These are phyloP conservation scores for Lophochroa leadbeateri DNA, from an alignment of 2,113 vertebrate genomes.

Conservation along the genomic window DNA sequence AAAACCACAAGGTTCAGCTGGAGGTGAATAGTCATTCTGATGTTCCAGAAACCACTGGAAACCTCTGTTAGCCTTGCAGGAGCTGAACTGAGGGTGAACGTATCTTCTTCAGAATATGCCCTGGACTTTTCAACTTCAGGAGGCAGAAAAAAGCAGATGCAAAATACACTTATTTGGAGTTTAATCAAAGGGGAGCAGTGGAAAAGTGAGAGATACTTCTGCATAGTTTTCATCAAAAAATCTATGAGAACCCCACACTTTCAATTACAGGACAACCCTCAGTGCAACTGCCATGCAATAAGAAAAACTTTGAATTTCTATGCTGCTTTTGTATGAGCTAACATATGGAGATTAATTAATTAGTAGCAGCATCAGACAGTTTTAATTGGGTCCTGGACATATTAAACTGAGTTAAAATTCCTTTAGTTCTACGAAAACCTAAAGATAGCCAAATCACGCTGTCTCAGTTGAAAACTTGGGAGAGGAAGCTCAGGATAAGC, in stretches of 20 bases:
- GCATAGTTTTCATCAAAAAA: background rate
- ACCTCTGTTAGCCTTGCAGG: background rate
- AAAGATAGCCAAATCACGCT: background rate
- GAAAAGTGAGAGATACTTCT: background rate
- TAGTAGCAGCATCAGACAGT: background rate
- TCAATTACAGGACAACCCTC: background rate
- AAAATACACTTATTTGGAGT: background rate
- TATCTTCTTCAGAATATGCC: background rate
- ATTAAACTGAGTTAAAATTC: background rate
- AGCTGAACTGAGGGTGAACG: background rate
- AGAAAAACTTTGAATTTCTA: background rate
- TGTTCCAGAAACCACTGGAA: background rate
- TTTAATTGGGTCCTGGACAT: background rate
- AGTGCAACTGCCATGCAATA: background rate
- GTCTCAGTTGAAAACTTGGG: background rate
- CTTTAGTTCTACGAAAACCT: background rate
- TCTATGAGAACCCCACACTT: fast-evolving
- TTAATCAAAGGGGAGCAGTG: background rate
- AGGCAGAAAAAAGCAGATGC: background rate
- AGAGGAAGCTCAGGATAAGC: background rate
- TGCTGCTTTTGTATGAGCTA: background rate
- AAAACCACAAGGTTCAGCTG: background rate
- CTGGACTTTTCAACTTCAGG: background rate
- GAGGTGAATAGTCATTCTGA: background rate
- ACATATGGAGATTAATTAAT: background rate